Evolutionary conservation across 2,113 vertebrate species (phyloP).

Genomic region (Halcyon malimbica): DNA sequence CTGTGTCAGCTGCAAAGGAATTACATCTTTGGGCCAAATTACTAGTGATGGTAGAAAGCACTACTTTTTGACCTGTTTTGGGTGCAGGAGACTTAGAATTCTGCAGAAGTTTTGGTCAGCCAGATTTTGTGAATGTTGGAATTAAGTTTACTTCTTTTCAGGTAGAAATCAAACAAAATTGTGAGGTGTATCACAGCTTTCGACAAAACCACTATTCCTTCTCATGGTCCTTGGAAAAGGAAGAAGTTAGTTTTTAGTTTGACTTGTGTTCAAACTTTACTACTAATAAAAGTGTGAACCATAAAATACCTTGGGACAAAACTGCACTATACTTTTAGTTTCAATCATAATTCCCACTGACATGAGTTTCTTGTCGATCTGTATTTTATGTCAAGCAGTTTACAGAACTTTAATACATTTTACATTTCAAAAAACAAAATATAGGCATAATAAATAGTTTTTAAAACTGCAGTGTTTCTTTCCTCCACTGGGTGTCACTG

Average conservation of each 20-base stretch:
- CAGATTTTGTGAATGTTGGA: neutral
- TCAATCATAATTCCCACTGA: neutral
- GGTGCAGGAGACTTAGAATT: neutral
- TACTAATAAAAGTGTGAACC: neutral
- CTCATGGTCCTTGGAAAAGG: neutral
- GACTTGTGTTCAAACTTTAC: neutral
- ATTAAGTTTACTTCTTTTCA: neutral
- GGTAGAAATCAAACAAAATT: neutral
- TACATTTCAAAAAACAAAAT: neutral
- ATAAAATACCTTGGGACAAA: neutral
- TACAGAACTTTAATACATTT: neutral
- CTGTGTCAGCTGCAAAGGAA: neutral
- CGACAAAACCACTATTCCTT: neutral
- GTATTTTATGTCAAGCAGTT: neutral
- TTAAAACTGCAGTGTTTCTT: neutral
- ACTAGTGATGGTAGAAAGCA: neutral
- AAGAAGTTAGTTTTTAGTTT: neutral
- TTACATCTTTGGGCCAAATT: neutral
- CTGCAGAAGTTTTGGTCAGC: neutral
- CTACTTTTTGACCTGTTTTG: neutral
- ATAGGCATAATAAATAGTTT: neutral
- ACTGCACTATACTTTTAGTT: neutral
- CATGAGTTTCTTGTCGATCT: neutral
- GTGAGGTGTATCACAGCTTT: neutral
- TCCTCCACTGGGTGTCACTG: conserved; percentile 74